These are phyloP conservation scores for Gila robusta DNA, from an alignment of 2,797 vertebrate genomes.

Conservation along the genomic window DNA sequence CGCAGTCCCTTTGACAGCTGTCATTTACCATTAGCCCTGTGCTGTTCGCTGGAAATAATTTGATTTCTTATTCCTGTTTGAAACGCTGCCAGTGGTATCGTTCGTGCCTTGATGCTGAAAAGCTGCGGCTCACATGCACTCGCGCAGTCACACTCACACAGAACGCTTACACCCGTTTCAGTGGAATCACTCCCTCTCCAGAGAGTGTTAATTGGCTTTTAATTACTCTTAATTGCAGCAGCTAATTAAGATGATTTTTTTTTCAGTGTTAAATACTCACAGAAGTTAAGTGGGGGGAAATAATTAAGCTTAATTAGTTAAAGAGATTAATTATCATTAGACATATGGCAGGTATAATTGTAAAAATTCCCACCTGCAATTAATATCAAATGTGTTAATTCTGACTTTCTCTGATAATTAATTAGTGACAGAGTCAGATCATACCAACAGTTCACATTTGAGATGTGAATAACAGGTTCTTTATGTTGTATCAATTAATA, in stretches of 20 bases:
- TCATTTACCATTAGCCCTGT: conserved; percentile 76
- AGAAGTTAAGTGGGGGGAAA: conserved; percentile 65
- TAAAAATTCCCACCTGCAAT: conserved; percentile 83
- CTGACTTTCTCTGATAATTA: conserved; percentile 73
- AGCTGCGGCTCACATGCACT: neutral
- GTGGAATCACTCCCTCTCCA: conserved; percentile 68
- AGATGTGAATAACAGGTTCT: conserved; percentile 63
- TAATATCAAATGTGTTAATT: conserved; percentile 61
- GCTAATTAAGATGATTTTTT: conserved; percentile 80
- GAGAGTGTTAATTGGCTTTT: conserved; percentile 77
- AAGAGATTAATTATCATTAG: conserved; percentile 80
- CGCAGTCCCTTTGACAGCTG: conserved; percentile 77
- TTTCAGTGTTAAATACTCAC: conserved; percentile 77
- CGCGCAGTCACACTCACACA: conserved; percentile 12
- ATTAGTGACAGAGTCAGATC: conserved; percentile 46
- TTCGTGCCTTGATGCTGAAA: conserved; percentile 45
- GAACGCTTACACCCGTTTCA: conserved; percentile 30
- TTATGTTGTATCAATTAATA: conserved; percentile 47
- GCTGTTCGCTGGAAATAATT: conserved; percentile 68
- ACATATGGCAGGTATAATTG: conserved; percentile 79
- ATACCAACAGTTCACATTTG: conserved; percentile 66
- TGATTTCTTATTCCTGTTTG: conserved; percentile 67
- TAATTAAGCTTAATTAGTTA: conserved; percentile 79
- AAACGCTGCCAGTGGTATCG: conserved; percentile 48
- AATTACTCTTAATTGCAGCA: conserved; percentile 80